Base-by-base conservation (phyloP, 2,113 vertebrate genomes). In the Strix aluco region DNA sequence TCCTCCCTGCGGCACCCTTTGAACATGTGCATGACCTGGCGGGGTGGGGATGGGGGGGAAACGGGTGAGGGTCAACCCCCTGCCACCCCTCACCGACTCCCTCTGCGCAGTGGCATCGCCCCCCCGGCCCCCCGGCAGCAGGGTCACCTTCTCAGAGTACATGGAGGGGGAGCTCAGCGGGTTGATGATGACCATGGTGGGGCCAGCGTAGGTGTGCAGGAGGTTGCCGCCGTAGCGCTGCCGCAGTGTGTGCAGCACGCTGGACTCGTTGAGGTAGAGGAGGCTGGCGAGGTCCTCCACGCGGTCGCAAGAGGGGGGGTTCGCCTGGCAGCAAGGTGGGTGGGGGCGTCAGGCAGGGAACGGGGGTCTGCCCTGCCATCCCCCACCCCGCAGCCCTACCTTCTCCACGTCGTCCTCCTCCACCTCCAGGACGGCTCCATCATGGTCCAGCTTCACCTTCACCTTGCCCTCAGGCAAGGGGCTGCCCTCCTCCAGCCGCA, bases 21-120 rank as follows among this genome's bases (percentile, higher is more conserved):
- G 97, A 99, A 99, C 99, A 99, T 99, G 98, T 99, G 99, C 99
- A 99, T 99, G 93, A 99, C 99, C 99, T 99, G 95, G 49, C 0
- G 54, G 47, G 65, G 49, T 18, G 65, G 52, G 65, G 49, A 15
- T 19, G 29, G 36, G 22, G 13, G 25, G 29, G 25, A 36, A 52
- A 15, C 3, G 0, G 88, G 46, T 0, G 1, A 27, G 26, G 25
- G 29, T 95, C 90, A 81, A 61, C 74, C 16, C 14, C 30, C 44
- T 11, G 83, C 78, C 65, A 36, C 9, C 51, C 18, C 9, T 40
- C 55, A 14, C 36, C 9, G 0, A 2, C 46, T 23, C n/a, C 15
- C 30, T 52, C 51, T 16, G 36, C 0, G 0, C 0, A 0, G 30
- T 6, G 34, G 32, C 34, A 23, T 1, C 1, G 74, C 67, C 57